Base-by-base conservation (phyloP, 1,140 invertebrate genomes). In the Pararge aegeria region DNA sequence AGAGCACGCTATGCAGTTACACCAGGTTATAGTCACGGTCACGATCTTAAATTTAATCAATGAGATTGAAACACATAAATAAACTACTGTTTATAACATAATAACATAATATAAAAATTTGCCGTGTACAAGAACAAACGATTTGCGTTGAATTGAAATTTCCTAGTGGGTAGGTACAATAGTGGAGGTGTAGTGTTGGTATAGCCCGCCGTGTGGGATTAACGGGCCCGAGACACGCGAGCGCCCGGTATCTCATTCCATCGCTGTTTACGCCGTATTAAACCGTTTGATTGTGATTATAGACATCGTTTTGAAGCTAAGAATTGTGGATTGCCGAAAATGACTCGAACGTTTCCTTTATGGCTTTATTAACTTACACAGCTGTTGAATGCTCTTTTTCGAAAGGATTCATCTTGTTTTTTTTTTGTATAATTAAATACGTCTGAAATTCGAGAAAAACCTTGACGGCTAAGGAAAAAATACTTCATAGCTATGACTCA, bases 111-210 rank as follows among this genome's bases (percentile, higher is more conserved):
- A 30, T 30, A 30, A 13, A 46, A 52, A 53, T 24, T 44, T 40
- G 18, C 49, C 44, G 30, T 30, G 51, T 53, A 46, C 56, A 59
- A 24, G 13, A 54, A 63, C 66, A 66, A 72, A 60, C 74, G 71
- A 72, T 80, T 86, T 77, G 70, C 70, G 74, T 77, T 77, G 83
- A 83, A 87, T 85, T 87, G 84, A 87, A 87, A 84, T 78, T 82
- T 85, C 75, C 78, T 83, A 69, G 61, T 76, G 10, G 0, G 30
- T 81, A 75, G 74, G 76, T 69, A 70, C 71, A 55, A 63, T 68
- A 62, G 70, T 70, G 53, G 68, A 64, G 51, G 51, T 70, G 63
- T 61, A 66, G 69, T 75, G 66, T 68, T 64, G 67, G 75, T 71
- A 64, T 54, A 68, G 62, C 59, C 34, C 51, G 20, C 52, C 58